Conservation (phyloP, 1,140 invertebrate species). For the Lucilia sericata region DNA sequence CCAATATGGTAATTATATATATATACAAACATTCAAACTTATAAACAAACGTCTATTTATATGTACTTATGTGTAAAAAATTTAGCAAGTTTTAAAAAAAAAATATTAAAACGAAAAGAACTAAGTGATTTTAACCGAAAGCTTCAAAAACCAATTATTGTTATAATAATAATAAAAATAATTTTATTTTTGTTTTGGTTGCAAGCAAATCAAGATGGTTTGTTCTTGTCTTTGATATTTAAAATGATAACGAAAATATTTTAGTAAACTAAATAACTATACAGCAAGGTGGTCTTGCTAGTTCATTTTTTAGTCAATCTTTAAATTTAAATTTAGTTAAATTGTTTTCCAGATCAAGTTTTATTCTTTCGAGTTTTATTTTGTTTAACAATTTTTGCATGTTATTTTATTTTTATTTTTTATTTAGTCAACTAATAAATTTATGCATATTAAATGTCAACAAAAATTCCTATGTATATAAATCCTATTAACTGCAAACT, state of each 20-base stretch:
- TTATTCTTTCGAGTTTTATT: background rate
- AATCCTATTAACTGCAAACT: background rate
- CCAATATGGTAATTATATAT: slow-evolving; percentile 20
- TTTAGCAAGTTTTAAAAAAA: background rate
- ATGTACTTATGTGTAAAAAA: background rate
- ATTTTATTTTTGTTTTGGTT: background rate
- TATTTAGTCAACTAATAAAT: background rate
- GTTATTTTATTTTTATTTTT: background rate
- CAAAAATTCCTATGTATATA: background rate
- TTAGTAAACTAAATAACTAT: background rate
- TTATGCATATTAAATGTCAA: slow-evolving; percentile 21
- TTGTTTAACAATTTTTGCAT: background rate
- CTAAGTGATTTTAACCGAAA: background rate
- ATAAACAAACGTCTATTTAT: too few relatives aligned
- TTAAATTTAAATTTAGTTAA: too few relatives aligned
- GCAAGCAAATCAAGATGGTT: background rate
- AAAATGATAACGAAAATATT: too few relatives aligned
- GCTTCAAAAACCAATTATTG: background rate
- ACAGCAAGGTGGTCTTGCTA: background rate
- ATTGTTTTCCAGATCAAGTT: background rate
- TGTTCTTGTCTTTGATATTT: too few relatives aligned
- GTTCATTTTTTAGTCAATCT: background rate
- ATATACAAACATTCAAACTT: background rate
- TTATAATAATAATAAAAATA: slow-evolving; percentile 2
- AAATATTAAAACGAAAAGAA: background rate